Base-by-base conservation (phyloP, 2,113 vertebrate species). In the Python bivittatus region DNA sequence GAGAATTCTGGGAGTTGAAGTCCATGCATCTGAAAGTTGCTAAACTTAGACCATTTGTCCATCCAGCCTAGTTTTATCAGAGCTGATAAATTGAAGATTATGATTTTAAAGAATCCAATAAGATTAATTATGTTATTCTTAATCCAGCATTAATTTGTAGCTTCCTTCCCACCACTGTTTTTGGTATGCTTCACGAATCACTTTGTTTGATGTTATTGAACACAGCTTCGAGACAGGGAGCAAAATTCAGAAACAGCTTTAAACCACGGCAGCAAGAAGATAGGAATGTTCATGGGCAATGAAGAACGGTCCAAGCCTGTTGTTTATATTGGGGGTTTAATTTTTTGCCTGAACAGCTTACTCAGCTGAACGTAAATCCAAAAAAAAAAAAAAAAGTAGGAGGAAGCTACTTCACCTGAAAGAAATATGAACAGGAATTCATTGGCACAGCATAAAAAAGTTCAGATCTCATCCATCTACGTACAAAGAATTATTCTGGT, bases 341-440 rank as follows among this genome's bases (percentile, higher is more conserved):
- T 96, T 97, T 79, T 89, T 95, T 88, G 72, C 92, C 86, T 96
- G 84, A 96, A 95, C 48, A 96, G 95, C 93, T 96, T 94, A 48
- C 61, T 97, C 93, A 96, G 91, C 92, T 95, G 95, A 93, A 95
- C 84, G 93, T 96, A 95, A 96, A 95, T 94, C 91, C 89, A 79
- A 57, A 79, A n/a, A 54, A 33, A 68, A 33, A 38, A n/a, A 57
- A 27, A 88, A 22, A 33, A 56, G 22, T 25, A 42, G 72, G 89
- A 27, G 38, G 94, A 88, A 29, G 52, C 22, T 85, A 95, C 72
- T 95, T 94, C 90, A 92, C 44, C 6, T 68, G 54, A 95, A 93
- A 95, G 92, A 96, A 94, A 95, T 94, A 95, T 94, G 90, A 97
- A 95, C 60, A 8, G 2, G 84, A 96, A 95, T 95, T 96, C 90